Base-by-base conservation (phyloP, 2,797 vertebrate genomes). In the Cyclura pinguis region DNA sequence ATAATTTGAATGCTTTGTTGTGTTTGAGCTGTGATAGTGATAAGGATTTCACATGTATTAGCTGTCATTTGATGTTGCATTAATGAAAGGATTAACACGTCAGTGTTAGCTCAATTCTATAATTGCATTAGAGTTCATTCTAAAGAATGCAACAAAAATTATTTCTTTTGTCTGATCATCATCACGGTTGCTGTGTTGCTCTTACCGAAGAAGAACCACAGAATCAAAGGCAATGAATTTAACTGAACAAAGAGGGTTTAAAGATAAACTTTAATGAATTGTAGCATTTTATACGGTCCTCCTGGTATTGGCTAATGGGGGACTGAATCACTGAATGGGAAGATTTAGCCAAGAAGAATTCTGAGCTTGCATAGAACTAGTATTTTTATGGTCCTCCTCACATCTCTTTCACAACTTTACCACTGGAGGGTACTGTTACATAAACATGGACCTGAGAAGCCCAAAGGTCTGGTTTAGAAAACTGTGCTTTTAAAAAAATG, bases 351-450 rank as follows among this genome's bases (percentile, higher is more conserved):
- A 42, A 35, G 57, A 42, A 69, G 29, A n/a, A 80, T 67, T 29
- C 77, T 55, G 38, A 35, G 35, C 24, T 59, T 14, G 20, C 3
- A n/a, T n/a, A 74, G 29, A 88, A 88, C 32, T 42, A 73, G 5
- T 20, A 8, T 16, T 47, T 16, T 2, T 8, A n/a, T 14, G 24
- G 32, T 38, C 8, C 27, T 78, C 16, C 38, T 47, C 76, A 57
- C 32, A 73, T 42, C 47, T 76, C 32, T 89, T 84, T 32, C 24
- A 32, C 50, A n/a, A 20, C 50, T 81, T 82, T 16, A 32, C 81
- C 81, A 77, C 82, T 77, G 27, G 72, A 64, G 81, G 73, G 88
- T 35, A n/a, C 32, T 89, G 42, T 77, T 76, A 84, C 27, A 52
- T n/a, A 89, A 84, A 64, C 42, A 67, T 77, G 67, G 57, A 81